These are phyloP conservation scores for Calephelis virginiensis DNA, from an alignment of 1,140 invertebrate genomes.

Conservation along the genomic window DNA sequence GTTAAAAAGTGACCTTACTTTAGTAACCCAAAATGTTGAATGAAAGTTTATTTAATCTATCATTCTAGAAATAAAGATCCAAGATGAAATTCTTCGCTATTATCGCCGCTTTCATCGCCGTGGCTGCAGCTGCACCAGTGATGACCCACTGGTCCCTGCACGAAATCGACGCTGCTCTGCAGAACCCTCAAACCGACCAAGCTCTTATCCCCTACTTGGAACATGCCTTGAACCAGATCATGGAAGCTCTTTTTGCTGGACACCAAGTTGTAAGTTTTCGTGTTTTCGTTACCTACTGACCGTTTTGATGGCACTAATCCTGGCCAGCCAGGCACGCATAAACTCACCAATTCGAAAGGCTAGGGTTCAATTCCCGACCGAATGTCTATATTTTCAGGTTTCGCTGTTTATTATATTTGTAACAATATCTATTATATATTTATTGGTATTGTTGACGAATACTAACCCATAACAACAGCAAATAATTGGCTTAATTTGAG, in stretches of 20 bases:
- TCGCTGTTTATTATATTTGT: no score
- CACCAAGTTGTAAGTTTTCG: slow-evolving; percentile 34
- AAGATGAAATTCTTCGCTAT: slow-evolving; percentile 25
- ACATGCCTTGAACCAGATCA: slow-evolving; percentile 44
- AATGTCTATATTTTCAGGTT: no score
- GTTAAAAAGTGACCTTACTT: no score
- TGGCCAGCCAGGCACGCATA: no score
- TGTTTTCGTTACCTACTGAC: not conserved
- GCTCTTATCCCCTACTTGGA: slow-evolving; percentile 44
- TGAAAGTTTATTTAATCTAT: not conserved
- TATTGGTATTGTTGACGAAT: no score
- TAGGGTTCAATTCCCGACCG: no score
- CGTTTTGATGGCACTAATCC: no score
- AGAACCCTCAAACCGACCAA: slow-evolving; percentile 42
- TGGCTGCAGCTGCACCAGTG: slow-evolving; percentile 18
- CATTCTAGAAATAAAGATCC: slow-evolving; percentile 14
- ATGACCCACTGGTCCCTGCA: slow-evolving; percentile 13
- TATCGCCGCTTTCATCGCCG: slow-evolving; percentile 17
- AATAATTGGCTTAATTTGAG: no score
- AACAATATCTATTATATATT: no score
- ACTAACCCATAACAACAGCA: no score
- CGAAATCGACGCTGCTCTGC: slow-evolving; percentile 34
- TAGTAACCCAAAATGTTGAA: no score
- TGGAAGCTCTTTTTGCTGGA: slow-evolving; percentile 38
- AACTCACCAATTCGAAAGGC: no score